phyloP scores from a whole-genome alignment of 2,888 invertebrate species.

The Sarcophaga variegata region DNA sequence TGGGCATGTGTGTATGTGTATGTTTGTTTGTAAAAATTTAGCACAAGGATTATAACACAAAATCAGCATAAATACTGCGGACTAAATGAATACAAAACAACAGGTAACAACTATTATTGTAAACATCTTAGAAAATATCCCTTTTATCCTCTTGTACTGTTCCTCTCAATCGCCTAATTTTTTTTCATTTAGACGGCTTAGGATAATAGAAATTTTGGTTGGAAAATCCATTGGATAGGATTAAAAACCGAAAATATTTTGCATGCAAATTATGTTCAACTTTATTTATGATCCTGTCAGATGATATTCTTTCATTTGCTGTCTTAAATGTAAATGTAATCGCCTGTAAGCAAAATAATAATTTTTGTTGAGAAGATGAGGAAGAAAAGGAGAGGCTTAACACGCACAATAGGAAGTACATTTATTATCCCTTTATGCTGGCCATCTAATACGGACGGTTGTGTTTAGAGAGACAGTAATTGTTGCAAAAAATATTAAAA shows the following conservation, averaged over 20 bases:
- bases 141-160: slow-evolving; percentile 44
- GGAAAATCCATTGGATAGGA: slow-evolving; percentile 79
- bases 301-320: slow-evolving; percentile 27
- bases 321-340: slow-evolving; percentile 2
- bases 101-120: slow-evolving; percentile 48
- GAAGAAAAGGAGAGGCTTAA: slow-evolving; percentile 21
- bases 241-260: slow-evolving; percentile 79
- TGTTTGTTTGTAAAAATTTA: slow-evolving; percentile 30
- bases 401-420: slow-evolving; percentile 57
- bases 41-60: slow-evolving; percentile 64
- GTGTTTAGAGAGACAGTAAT: neutral
- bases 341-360: slow-evolving; percentile 2
- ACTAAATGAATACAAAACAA: slow-evolving; percentile 46
- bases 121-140: slow-evolving; percentile 31
- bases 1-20: neutral
- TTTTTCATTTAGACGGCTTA: too few relatives aligned
- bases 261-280: slow-evolving; percentile 77
- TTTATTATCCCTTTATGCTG: slow-evolving; percentile 33
- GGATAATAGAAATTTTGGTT: slow-evolving; percentile 67
- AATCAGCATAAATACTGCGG: slow-evolving; percentile 38
- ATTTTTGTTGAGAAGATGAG: neutral
- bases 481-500: slow-evolving; percentile 23
- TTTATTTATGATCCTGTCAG: slow-evolving; percentile 52
- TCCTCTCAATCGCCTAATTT: too few relatives aligned
- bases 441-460: neutral